Evolutionary conservation across 2,888 invertebrate species (phyloP).

Genomic region (Drepana falcataria): DNA sequence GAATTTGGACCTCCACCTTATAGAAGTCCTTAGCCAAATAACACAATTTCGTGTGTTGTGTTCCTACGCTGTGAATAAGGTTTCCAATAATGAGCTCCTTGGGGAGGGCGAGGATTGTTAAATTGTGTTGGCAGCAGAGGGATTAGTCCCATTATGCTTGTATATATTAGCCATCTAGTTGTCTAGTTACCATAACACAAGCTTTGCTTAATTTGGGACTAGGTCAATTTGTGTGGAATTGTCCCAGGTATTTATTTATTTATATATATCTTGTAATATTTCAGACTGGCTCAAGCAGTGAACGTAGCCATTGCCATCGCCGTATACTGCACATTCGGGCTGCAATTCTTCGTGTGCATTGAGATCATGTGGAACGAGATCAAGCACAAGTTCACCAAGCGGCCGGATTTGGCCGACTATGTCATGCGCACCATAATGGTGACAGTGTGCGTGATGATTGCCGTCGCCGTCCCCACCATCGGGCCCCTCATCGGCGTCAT

Average conservation of each 20-base stretch:
- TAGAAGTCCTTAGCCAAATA: too few relatives aligned
- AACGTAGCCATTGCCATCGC: conserved; percentile 92
- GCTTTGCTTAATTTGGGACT: too few relatives aligned
- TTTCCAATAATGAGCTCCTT: too few relatives aligned
- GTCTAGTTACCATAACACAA: too few relatives aligned
- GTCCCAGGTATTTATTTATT: too few relatives aligned
- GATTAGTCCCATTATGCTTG: background rate
- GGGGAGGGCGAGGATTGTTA: too few relatives aligned
- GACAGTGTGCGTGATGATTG: conserved; percentile 84
- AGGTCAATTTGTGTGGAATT: too few relatives aligned
- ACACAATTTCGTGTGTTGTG: too few relatives aligned
- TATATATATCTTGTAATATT: conserved; percentile 31
- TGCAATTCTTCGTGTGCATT: conserved; percentile 97
- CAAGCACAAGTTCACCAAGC: conserved; percentile 84
- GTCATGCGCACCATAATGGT: conserved; percentile 83
- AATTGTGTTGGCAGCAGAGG: too few relatives aligned
- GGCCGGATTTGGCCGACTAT: conserved; percentile 86
- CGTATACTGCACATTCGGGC: conserved; percentile 95
- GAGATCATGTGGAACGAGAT: conserved; percentile 93
- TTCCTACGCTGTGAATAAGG: too few relatives aligned
- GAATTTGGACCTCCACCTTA: too few relatives aligned
- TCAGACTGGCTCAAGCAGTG: conserved; percentile 90
- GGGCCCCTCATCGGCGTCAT: conserved; percentile 94
- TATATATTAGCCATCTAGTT: background rate
- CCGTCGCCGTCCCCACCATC: conserved; percentile 92